Evolutionary conservation across 2,113 vertebrate species (phyloP).

Genomic region (Sphyrna mokarran): DNA sequence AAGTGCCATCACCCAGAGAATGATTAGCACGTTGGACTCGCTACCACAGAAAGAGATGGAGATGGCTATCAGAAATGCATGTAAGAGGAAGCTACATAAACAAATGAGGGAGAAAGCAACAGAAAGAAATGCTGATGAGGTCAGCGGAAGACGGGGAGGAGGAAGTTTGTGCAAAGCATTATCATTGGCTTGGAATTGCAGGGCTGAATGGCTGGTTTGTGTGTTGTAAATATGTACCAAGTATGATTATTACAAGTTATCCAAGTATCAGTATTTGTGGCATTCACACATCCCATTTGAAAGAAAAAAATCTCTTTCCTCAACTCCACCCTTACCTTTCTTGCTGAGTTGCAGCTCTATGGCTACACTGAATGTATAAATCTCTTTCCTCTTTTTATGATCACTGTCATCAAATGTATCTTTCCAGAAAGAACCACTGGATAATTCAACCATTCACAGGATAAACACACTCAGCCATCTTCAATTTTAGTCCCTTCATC

Average conservation of each 20-base stretch:
- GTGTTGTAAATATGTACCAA: not conserved
- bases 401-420: not conserved
- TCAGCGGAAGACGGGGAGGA: not conserved
- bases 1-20: not conserved
- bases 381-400: not conserved
- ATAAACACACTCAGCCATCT: not conserved
- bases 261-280: not conserved
- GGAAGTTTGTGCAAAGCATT: not conserved
- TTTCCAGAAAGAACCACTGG: not conserved
- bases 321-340: not conserved
- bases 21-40: not conserved
- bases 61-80: not conserved
- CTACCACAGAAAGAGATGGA: not conserved
- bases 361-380: not conserved
- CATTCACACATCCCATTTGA: not conserved
- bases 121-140: not conserved
- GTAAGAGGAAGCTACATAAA: not conserved
- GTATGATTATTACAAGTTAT: not conserved
- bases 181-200: not conserved
- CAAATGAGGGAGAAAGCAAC: not conserved
- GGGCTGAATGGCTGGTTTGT: not conserved
- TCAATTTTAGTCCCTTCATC: not conserved
- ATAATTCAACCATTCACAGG: not conserved
- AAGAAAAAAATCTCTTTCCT: not conserved
- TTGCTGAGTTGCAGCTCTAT: not conserved